Evolutionary conservation across 2,797 vertebrate species (phyloP).

Genomic region (Sciurus carolinensis): DNA sequence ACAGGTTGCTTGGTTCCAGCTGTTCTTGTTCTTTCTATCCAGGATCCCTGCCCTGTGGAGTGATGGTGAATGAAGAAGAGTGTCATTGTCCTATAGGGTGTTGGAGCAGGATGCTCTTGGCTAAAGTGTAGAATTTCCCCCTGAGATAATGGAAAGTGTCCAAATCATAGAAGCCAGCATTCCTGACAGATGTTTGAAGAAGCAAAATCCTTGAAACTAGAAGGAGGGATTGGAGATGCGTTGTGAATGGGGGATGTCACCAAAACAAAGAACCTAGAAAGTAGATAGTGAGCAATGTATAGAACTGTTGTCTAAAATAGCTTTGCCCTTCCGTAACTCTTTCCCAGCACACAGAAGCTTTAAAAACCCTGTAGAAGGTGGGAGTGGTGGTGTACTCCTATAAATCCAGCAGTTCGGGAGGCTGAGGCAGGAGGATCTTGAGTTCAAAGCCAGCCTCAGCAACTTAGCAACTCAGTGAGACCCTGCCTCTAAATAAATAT

Average conservation of each 20-base stretch:
- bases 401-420: no score
- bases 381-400: not conserved
- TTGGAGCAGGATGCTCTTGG: not conserved
- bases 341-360: not conserved
- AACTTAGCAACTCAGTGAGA: no score
- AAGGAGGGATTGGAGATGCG: conserved; percentile 22
- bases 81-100: not conserved
- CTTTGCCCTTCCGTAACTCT: not conserved
- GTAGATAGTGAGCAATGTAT: not conserved
- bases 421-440: no score
- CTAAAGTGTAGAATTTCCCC: not conserved
- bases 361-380: not conserved
- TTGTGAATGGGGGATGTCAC: not conserved
- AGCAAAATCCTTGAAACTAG: conserved; percentile 28
- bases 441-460: no score
- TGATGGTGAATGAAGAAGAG: not conserved
- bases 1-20: not conserved
- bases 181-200: conserved; percentile 12
- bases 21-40: not conserved
- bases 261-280: conserved; percentile 45
- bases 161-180: not conserved
- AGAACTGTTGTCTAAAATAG: not conserved
- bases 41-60: not conserved
- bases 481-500: no score
- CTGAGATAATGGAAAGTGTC: not conserved